These are phyloP conservation scores for Fabriciana adippe DNA, from an alignment of 2,888 invertebrate species.

Conservation along the genomic window DNA sequence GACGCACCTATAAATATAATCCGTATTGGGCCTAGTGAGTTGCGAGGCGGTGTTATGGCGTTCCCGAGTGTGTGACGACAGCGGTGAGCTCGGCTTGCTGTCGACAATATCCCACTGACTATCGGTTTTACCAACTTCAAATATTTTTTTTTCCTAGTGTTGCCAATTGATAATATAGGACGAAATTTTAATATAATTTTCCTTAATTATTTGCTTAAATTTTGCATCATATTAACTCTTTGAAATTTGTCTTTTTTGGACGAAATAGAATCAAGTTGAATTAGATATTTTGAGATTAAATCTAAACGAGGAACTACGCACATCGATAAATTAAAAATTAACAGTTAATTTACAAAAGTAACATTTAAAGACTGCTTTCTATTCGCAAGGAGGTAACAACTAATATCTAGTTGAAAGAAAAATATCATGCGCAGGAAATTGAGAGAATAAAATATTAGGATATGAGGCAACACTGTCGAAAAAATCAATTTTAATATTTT, in stretches of 20 bases:
- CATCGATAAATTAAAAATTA: constrained; percentile 13
- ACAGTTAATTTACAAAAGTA: constrained; percentile 5
- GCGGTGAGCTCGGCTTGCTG: constrained; percentile 56
- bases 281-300: background rate
- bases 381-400: background rate
- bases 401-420: background rate
- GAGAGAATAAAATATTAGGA: constrained; percentile 6
- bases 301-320: constrained; percentile 4
- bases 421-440: constrained; percentile 17
- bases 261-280: background rate
- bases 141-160: background rate
- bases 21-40: constrained; percentile 57
- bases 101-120: constrained; percentile 29
- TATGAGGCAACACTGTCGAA: too few species aligned
- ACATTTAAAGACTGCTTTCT: constrained; percentile 2
- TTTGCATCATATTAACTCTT: background rate
- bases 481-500: background rate
- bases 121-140: constrained; percentile 1
- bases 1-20: constrained; percentile 73
- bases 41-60: constrained; percentile 54
- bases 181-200: background rate
- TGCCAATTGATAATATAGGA: constrained; percentile 3
- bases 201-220: background rate
- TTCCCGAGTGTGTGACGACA: constrained; percentile 66
- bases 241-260: background rate